These are phyloP conservation scores for Tinamus guttatus DNA, from an alignment of 2,113 vertebrate species.

Conservation along the genomic window DNA sequence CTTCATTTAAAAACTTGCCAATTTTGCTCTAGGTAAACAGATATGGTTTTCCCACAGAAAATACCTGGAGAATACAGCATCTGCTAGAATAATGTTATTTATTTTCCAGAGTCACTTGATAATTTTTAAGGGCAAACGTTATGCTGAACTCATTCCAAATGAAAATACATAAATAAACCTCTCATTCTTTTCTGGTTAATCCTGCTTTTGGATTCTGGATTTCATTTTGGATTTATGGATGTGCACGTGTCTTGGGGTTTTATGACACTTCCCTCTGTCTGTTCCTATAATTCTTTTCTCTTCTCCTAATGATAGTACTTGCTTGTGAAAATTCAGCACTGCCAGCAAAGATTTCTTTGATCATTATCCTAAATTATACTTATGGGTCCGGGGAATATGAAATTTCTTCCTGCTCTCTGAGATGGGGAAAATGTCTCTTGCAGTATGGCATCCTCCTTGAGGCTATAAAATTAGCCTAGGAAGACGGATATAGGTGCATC, in stretches of 20 bases:
- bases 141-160: neutral
- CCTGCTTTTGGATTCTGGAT: neutral
- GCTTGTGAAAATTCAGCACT: neutral
- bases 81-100: neutral
- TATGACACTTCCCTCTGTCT: neutral
- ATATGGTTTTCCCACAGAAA: neutral
- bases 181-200: neutral
- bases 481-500: neutral
- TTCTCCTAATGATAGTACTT: neutral
- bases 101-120: neutral
- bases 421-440: neutral
- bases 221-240: neutral
- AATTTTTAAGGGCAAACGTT: neutral
- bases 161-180: neutral
- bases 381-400: neutral
- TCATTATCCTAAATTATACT: neutral
- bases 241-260: neutral
- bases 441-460: neutral
- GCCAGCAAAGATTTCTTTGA: neutral
- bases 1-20: neutral
- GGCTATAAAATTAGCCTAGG: neutral
- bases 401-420: neutral
- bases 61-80: neutral
- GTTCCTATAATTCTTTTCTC: neutral
- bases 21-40: neutral